phyloP scores from a whole-genome alignment of 2,797 vertebrate species.

The Denticeps clupeoides region DNA sequence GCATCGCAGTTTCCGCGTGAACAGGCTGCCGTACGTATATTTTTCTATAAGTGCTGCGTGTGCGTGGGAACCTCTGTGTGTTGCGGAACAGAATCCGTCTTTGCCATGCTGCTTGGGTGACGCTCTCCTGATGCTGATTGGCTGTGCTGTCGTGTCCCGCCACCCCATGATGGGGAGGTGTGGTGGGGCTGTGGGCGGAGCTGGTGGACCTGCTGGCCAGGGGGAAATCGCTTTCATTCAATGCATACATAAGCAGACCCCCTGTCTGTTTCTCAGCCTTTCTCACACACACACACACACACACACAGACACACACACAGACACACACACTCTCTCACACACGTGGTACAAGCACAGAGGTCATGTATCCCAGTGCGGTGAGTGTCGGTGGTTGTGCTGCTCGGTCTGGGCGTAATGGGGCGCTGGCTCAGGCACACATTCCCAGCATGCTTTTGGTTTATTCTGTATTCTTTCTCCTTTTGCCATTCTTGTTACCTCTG shows the following conservation, averaged over 20 bases:
- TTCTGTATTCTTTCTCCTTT: conserved; percentile 17
- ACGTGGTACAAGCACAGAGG: not conserved
- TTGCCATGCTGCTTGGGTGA: too few relatives aligned
- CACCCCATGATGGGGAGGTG: conserved; percentile 17
- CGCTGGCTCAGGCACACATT: conserved; percentile 11
- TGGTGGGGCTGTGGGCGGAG: conserved; percentile 18
- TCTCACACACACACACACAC: conserved; percentile 5
- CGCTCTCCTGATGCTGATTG: conserved; percentile 21
- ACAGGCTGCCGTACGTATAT: too few relatives aligned
- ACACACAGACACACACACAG: not conserved
- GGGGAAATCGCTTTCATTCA: conserved; percentile 45
- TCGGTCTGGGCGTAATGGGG: conserved; percentile 2
- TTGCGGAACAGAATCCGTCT: conserved; percentile 24
- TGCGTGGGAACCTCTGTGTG: too few relatives aligned
- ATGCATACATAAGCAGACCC: conserved; percentile 45
- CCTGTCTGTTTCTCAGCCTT: conserved; percentile 29
- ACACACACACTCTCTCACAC: not conserved
- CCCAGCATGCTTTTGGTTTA: conserved; percentile 20
- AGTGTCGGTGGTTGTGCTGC: conserved; percentile 3
- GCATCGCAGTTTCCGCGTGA: too few relatives aligned
- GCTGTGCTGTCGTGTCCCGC: not conserved
- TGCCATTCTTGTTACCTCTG: conserved; percentile 9
- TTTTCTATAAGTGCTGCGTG: too few relatives aligned
- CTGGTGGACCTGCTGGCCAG: conserved; percentile 29
- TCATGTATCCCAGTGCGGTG: not conserved